Evolutionary conservation across 2,113 vertebrate genomes (phyloP), one percentile per base, ranked within the genome.

Genomic region (Trachemys scripta): DNA sequence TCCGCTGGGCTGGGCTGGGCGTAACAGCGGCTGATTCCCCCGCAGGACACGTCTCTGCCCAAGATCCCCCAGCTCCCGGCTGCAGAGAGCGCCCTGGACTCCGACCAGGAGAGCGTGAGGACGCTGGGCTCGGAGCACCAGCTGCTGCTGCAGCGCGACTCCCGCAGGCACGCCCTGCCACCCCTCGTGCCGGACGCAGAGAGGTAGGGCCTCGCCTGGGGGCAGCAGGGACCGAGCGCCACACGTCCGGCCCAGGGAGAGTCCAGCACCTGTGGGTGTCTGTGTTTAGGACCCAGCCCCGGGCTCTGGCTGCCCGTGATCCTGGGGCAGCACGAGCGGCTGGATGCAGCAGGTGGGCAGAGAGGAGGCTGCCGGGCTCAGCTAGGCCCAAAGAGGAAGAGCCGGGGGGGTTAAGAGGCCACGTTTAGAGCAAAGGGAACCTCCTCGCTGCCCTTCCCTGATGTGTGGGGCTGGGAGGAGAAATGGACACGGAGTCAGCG

Each of bases 71-170:
- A 98, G 10, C 92, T 78, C 47, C 98, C 94, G 8, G 95, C 95
- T 62, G 97, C 94, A 3, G 98, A 98, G 86, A 95, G 94, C 85
- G 80, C 94, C 19, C 45, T 97, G 2, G 99, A 99, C 93, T 99
- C 98, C 0, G 99, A 99, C 95, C 98, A 97, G 96, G 99, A 99
- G 95, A 99, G 98, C 0, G 89, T 98, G 42, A 97, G 98, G 87
- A 98, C 97, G 1, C 81, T 98, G 97, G 97, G 96, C 62, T 96
- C 98, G 0, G 98, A 99, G 4, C 97, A 92, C 90, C 98, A 97
- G 69, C 91, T 62, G 82, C 56, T 29, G 1, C 96, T 92, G 9
- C 95, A 84, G 59, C 90, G 93, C 51, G 98, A 98, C 82, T 95
- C 96, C 8, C 98, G 97, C 3, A 91, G 94, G 72, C 97, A 98